Conservation (phyloP, 1,140 invertebrate species). For the Lepidotrigona ventralis region DNA sequence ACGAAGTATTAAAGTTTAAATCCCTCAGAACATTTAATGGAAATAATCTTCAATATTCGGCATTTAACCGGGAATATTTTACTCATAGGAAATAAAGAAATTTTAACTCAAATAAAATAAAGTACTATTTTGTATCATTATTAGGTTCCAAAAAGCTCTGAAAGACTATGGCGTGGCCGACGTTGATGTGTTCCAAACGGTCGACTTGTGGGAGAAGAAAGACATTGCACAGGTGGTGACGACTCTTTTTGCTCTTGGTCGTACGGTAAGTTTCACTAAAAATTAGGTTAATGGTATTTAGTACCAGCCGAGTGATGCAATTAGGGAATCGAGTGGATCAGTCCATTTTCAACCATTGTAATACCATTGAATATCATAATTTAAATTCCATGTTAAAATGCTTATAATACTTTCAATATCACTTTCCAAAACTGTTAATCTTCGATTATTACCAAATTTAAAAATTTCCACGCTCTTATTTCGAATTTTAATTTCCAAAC, state of each 20-base stretch:
- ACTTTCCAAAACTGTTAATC: too few relatives aligned
- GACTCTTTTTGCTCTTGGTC: conserved; percentile 92
- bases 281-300: not conserved
- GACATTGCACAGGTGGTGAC: conserved; percentile 94
- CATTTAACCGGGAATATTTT: too few relatives aligned
- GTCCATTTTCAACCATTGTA: not conserved
- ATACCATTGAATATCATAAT: too few relatives aligned
- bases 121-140: conserved; percentile 70
- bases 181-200: conserved; percentile 95
- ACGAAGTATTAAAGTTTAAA: too few relatives aligned
- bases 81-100: not conserved
- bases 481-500: not conserved
- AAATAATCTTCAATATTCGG: too few relatives aligned
- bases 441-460: too few relatives aligned
- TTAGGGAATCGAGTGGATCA: not conserved
- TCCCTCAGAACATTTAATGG: too few relatives aligned
- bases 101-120: too few relatives aligned
- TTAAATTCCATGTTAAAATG: too few relatives aligned
- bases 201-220: conserved; percentile 95
- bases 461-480: too few relatives aligned
- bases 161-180: conserved; percentile 93
- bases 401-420: too few relatives aligned
- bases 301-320: not conserved
- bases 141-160: conserved; percentile 92
- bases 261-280: conserved; percentile 84